phyloP scores from a whole-genome alignment of 35 echinoderm and acorn worm genomes.

The Anneissia japonica region DNA sequence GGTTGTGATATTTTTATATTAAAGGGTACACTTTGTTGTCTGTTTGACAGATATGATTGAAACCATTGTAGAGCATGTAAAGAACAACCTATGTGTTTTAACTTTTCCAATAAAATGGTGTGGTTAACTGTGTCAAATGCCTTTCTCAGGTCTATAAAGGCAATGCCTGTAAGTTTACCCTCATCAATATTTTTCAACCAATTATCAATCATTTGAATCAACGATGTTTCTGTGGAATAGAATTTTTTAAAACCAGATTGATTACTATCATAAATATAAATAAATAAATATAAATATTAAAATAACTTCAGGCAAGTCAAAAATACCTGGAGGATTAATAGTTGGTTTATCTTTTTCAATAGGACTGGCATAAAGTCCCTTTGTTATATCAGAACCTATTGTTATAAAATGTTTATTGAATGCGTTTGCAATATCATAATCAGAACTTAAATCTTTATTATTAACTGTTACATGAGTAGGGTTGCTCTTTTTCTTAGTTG shows the following conservation, averaged over 20 bases:
- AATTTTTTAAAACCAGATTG: background rate
- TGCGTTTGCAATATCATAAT: no score
- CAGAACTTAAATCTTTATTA: no score
- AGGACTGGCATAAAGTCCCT: no score
- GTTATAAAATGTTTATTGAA: no score
- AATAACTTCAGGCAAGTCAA: background rate
- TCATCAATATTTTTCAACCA: constrained; percentile 9
- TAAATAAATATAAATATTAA: background rate
- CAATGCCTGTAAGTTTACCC: constrained; percentile 14
- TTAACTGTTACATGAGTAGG: no score
- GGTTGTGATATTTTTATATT: background rate
- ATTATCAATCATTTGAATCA: constrained; percentile 8
- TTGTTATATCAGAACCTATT: no score
- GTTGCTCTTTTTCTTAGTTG: no score
- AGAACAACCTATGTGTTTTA: background rate
- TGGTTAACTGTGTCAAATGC: constrained; percentile 21
- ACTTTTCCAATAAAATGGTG: constrained; percentile 4
- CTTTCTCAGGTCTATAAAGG: constrained; percentile 7
- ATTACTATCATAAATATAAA: background rate
- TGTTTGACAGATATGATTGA: constrained; percentile 11
- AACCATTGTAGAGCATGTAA: constrained; percentile 5
- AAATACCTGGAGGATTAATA: no score
- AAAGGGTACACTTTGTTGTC: background rate
- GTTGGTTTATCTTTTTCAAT: no score
- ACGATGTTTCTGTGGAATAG: constrained; percentile 3